Evolutionary conservation across 2,797 vertebrate species (phyloP).

Genomic region (Clarias platycephalus): DNA sequence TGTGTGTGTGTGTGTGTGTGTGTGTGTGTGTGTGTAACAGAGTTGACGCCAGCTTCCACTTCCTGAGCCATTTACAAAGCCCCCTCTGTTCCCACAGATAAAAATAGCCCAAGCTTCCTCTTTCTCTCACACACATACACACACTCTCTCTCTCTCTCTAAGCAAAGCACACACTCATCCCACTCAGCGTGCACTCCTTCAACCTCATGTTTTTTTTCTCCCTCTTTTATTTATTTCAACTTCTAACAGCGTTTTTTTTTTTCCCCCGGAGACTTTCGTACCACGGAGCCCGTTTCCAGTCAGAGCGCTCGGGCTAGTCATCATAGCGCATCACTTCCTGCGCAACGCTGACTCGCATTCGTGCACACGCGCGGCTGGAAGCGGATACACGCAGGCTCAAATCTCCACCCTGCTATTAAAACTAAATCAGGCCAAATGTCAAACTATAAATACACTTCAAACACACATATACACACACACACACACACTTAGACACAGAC

Average conservation of each 20-base stretch:
- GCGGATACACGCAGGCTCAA: conserved; percentile 26
- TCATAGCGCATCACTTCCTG: conserved; percentile 9
- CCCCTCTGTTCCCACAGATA: conserved; percentile 65
- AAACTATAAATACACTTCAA: conserved; percentile 58
- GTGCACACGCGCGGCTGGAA: not conserved
- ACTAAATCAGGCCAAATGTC: conserved; percentile 53
- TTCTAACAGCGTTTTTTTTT: not conserved
- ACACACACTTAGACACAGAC: conserved; percentile 6
- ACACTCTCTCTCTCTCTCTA: not conserved
- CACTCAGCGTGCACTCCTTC: not conserved
- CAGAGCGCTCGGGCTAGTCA: conserved; percentile 12
- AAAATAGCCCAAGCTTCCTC: conserved; percentile 63
- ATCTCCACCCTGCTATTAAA: conserved; percentile 56
- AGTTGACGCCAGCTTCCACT: conserved; percentile 57
- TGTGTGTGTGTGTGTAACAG: conserved; percentile 31
- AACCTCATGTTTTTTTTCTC: too few relatives aligned
- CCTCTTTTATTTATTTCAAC: not conserved
- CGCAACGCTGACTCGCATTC: not conserved
- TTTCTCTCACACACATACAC: not conserved
- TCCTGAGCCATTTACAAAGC: conserved; percentile 69
- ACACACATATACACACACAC: conserved; percentile 28
- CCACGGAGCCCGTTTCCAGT: not conserved
- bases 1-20: conserved; percentile 38
- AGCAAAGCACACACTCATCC: not conserved
- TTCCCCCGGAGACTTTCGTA: not conserved